phyloP scores from a whole-genome alignment of 2,797 vertebrate genomes.

The Tragelaphus eurycerus region DNA sequence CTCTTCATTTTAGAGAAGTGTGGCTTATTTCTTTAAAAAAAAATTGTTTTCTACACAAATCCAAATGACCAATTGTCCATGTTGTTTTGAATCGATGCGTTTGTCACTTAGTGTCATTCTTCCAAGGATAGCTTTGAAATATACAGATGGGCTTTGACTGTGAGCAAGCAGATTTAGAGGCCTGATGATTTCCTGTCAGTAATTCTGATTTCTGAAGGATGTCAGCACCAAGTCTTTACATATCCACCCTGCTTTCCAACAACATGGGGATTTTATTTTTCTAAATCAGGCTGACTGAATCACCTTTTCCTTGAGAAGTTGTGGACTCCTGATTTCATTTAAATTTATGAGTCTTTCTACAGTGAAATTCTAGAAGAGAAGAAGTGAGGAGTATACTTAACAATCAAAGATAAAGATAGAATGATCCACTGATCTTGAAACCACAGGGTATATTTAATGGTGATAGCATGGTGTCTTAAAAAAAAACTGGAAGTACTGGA shows the following conservation, averaged over 20 bases:
- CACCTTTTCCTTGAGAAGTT: neutral
- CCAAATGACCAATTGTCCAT: neutral
- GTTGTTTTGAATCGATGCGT: neutral
- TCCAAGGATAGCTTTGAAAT: neutral
- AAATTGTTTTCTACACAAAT: neutral
- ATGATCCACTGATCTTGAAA: neutral
- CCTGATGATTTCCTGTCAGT: neutral
- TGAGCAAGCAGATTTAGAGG: neutral
- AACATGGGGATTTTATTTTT: neutral
- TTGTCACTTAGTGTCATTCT: neutral
- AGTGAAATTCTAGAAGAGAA: neutral
- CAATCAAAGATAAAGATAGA: neutral
- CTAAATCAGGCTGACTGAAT: fast-evolving
- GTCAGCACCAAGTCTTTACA: neutral
- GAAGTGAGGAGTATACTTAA: neutral
- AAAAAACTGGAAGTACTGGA: neutral
- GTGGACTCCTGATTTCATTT: neutral
- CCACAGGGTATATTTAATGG: neutral
- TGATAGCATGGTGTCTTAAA: neutral
- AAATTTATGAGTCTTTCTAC: neutral
- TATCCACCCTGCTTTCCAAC: neutral
- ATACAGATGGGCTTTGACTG: neutral
- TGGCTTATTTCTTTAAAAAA: neutral
- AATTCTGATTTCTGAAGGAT: constrained; percentile 29
- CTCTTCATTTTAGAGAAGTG: neutral